Base-by-base conservation (phyloP, 2,113 vertebrate genomes). In the Pluvialis apricaria region DNA sequence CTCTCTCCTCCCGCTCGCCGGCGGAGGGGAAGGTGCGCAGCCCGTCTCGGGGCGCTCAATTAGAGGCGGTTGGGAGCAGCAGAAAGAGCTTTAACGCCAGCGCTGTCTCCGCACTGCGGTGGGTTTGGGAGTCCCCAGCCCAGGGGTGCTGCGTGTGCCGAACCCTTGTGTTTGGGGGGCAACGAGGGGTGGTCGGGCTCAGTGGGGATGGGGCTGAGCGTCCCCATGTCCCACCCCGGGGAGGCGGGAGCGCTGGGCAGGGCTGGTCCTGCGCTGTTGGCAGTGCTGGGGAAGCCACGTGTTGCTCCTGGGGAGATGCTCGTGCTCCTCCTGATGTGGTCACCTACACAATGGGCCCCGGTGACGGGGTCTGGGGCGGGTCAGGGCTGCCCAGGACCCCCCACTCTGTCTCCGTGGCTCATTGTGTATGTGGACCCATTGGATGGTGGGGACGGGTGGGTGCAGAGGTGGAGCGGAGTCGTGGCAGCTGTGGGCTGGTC, bases 71-170 rank as follows among this genome's bases (percentile, higher is more conserved):
- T 38, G 57, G 42, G 54, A 58, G 81, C 76, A 40, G 71, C 5
- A 86, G 55, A 20, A 82, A 22, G 28, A 81, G 32, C 34, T 86
- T 68, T 13, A 47, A 25, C 24, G 38, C 29, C 17, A 22, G 14
- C 16, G 0, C 22, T 36, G 7, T 4, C 29, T 40, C 42, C 11
- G 44, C 15, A 0, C 13, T 0, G 1, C 0, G 2, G 18, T 0
- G 17, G 45, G 21, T n/a, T 81, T 69, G 49, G 54, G 73, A 42
- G 22, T 4, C 40, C 3, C 21, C 36, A 38, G 66, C 58, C 3
- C 9, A 12, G 4, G 2, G 42, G 15, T 38, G n/a, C 65, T 28
- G 44, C 0, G 0, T 40, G 31, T 32, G 49, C 42, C 32, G 31
- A 83, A 47, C 34, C 34, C 77, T 44, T 0, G 0, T 6, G 49